Conservation (phyloP, 2,888 invertebrate species). For the Cephus runcator region DNA sequence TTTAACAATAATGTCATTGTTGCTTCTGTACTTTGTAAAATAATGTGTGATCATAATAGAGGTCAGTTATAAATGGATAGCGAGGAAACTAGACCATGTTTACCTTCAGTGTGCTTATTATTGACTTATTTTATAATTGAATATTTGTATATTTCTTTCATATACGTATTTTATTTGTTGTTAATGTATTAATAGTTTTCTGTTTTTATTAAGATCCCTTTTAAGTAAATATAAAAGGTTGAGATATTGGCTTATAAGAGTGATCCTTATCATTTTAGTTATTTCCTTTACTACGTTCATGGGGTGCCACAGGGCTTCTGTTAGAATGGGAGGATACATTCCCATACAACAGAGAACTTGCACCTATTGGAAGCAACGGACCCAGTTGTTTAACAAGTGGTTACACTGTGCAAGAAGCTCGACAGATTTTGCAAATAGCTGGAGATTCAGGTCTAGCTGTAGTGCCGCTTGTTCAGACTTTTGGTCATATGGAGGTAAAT, state of each 20-base stretch:
- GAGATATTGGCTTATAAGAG: background rate
- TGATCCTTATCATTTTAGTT: constrained; percentile 63
- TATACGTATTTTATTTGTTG: background rate
- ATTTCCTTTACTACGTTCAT: constrained; percentile 71
- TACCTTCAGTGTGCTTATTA: background rate
- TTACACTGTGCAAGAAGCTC: constrained; percentile 76
- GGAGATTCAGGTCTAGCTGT: constrained; percentile 74
- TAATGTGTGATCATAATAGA: background rate
- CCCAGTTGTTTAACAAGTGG: constrained; percentile 62
- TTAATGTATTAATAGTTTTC: background rate
- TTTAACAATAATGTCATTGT: background rate
- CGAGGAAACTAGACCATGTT: background rate
- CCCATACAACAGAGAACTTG: constrained; percentile 77
- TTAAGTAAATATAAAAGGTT: background rate
- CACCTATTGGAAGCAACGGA: constrained; percentile 69
- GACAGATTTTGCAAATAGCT: constrained; percentile 75
- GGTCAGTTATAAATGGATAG: background rate
- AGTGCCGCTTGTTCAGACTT: constrained; percentile 86
- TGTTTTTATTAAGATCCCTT: background rate
- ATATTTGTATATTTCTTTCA: background rate
- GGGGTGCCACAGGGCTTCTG: constrained; percentile 84
- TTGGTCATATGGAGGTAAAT: constrained; percentile 82
- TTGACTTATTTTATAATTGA: background rate
- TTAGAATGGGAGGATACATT: constrained; percentile 93
- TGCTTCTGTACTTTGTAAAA: background rate